Evolutionary conservation across 2,113 vertebrate species (phyloP).

Genomic region (Rhombomys opimus): DNA sequence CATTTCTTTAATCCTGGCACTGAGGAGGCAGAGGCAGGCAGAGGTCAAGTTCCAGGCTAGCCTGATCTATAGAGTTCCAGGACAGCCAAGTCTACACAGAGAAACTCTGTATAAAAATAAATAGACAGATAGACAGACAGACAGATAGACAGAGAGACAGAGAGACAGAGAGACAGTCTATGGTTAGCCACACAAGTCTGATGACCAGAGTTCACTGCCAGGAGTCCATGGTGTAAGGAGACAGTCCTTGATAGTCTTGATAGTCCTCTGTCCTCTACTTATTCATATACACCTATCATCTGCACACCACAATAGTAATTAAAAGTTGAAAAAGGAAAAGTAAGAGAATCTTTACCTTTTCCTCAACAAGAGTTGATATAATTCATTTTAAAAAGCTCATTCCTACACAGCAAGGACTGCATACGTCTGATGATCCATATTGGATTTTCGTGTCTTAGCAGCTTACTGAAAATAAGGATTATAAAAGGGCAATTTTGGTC

Average conservation of each 20-base stretch:
- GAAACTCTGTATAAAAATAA: no score
- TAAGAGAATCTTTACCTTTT: conserved; percentile 23
- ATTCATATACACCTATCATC: no score
- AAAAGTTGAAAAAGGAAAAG: not conserved
- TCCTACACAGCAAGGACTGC: not conserved
- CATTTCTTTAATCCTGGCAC: no score
- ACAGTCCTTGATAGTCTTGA: not conserved
- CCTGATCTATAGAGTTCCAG: no score
- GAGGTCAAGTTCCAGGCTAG: no score
- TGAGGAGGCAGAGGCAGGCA: no score
- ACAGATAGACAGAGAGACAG: not conserved
- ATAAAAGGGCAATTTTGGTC: not conserved
- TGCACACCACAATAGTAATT: no score
- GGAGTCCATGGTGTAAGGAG: not conserved
- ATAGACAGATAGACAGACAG: not conserved
- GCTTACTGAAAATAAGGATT: conserved; percentile 2
- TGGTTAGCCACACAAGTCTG: not conserved
- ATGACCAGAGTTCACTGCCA: not conserved
- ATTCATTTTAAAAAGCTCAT: conserved; percentile 2
- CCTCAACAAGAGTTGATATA: not conserved
- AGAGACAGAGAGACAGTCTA: not conserved
- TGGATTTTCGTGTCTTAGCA: not conserved
- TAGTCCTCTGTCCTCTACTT: not conserved
- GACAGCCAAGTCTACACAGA: no score
- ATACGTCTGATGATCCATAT: not conserved